Conservation (phyloP, 2,888 invertebrate genomes). For the Drosophila hamatofila region DNA sequence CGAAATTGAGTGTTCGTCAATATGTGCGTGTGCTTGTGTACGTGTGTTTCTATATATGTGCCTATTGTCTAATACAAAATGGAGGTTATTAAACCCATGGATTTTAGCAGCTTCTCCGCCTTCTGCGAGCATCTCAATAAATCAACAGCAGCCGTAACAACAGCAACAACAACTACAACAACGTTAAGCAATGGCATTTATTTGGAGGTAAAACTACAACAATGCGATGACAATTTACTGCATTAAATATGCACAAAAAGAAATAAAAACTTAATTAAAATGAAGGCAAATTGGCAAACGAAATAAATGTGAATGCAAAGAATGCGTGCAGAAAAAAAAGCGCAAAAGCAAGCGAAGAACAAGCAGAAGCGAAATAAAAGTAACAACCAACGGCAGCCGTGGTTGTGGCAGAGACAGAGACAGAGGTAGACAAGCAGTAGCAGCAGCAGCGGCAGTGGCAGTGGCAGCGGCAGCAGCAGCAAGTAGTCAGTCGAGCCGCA, state of each 20-base stretch:
- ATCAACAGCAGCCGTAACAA: constrained; percentile 70
- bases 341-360: constrained; percentile 39
- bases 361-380: constrained; percentile 54
- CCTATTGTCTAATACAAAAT: constrained; percentile 62
- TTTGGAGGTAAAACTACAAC: constrained; percentile 72
- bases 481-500: constrained; percentile 40
- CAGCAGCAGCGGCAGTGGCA: constrained; percentile 1
- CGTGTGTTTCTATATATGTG: constrained; percentile 31
- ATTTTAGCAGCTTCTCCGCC: constrained; percentile 83
- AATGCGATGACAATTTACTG: constrained; percentile 60
- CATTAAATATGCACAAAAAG: constrained; percentile 36
- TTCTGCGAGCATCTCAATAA: constrained; percentile 84
- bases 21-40: constrained; percentile 9
- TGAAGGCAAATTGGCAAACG: constrained; percentile 41
- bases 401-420: constrained; percentile 5
- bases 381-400: constrained; percentile 38
- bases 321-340: constrained; percentile 53
- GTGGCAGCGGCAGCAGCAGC: constrained; percentile 22
- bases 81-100: constrained; percentile 84
- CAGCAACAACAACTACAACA: constrained; percentile 51
- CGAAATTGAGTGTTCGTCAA: constrained; percentile 17
- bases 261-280: constrained; percentile 61
- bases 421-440: constrained; percentile 10
- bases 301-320: constrained; percentile 59
- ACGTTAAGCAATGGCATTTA: constrained; percentile 80